Base-by-base conservation (phyloP, 2,113 vertebrate genomes). In the Sclerurus mexicanus region DNA sequence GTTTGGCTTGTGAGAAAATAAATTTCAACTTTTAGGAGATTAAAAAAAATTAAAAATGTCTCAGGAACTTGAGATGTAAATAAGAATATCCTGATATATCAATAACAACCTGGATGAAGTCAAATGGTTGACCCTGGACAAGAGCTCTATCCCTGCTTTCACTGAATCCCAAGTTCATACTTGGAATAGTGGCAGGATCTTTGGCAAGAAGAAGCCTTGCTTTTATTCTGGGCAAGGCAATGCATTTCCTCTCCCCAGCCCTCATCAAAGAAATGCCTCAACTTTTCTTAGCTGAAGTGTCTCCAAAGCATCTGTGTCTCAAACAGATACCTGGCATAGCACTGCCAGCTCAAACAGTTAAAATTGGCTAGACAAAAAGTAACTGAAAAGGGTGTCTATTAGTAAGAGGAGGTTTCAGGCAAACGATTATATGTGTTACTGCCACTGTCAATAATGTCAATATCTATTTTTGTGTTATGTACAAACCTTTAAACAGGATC, bases 231-330 rank as follows among this genome's bases (percentile, higher is more conserved):
- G 92, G 85, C 92, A 94, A 92, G 49, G 82, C 79, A 79, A 76
- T 91, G 62, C 67, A 62, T 69, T 95, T 92, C 82, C 58, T 80
- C 46, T 91, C 80, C 50, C 46, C 64, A 92, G 58, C 55, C 80
- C 60, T 80, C 89, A 86, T 89, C 79, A 88, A 83, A 94, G 90
- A 95, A 86, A 77, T 80, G 72, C 90, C 83, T 97, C 75, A 80
- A 90, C 72, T 90, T 93, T 93, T 96, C 71, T 67, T 69, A 95
- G 95, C 79, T 90, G 49, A 84, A 92, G 72, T 77, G 88, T 88
- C 90, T 95, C 93, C 91, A 95, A 87, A 95, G 96, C 96, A 95
- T 97, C 95, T 95, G 94, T 90, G 73, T 95, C 76, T 87, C 72
- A 91, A 95, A 59, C 76, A 87, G 84, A 91, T 90, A 95, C 91